Conservation (phyloP, 1,140 invertebrate species). For the Drosophila fuyamai region DNA sequence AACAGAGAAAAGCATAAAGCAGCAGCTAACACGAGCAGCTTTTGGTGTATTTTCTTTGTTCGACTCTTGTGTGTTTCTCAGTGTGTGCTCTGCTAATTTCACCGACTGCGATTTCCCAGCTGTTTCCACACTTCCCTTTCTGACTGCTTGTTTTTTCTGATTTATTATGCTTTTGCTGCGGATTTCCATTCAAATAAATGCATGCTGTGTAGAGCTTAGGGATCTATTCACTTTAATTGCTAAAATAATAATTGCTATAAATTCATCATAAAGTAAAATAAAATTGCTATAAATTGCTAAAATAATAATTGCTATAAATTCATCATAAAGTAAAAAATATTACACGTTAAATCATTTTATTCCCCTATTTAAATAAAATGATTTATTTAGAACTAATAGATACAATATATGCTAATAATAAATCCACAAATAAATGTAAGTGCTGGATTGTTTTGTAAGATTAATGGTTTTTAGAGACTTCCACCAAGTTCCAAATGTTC, state of each 20-base stretch:
- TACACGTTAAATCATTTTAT: too few relatives aligned
- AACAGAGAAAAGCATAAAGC: not conserved
- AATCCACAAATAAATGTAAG: too few relatives aligned
- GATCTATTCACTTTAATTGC: slow-evolving; percentile 2
- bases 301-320: not conserved
- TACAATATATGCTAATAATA: too few relatives aligned
- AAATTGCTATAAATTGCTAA: too few relatives aligned
- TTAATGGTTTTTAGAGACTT: too few relatives aligned
- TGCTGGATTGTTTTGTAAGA: too few relatives aligned
- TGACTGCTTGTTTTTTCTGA: slow-evolving; percentile 28
- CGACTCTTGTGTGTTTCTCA: slow-evolving; percentile 17
- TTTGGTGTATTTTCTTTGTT: slow-evolving; percentile 29
- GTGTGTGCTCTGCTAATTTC: slow-evolving; percentile 37
- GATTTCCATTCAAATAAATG: slow-evolving; percentile 29
- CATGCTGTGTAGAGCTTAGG: not conserved
- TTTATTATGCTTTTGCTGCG: slow-evolving; percentile 43
- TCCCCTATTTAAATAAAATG: too few relatives aligned
- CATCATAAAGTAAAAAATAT: not conserved
- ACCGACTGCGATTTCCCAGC: slow-evolving; percentile 36
- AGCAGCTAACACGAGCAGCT: slow-evolving; percentile 2
- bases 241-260: not conserved
- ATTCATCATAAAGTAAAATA: too few relatives aligned
- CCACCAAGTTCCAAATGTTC: too few relatives aligned
- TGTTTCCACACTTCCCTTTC: slow-evolving; percentile 21
- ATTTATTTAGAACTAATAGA: too few relatives aligned